These are phyloP conservation scores for Scomber colias DNA, from an alignment of 2,113 vertebrate genomes.

Conservation along the genomic window DNA sequence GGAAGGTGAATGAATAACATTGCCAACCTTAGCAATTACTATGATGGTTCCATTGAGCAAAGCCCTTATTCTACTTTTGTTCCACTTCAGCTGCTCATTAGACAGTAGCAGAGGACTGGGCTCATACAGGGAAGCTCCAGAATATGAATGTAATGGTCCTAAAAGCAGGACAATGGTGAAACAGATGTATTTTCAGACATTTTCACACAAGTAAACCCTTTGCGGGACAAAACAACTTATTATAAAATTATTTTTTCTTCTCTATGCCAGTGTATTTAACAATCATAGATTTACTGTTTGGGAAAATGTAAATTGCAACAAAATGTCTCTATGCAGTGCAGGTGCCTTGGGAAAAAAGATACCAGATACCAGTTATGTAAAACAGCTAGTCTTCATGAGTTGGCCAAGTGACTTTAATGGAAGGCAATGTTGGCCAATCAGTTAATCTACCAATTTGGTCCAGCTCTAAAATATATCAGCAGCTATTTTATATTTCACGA, in stretches of 20 bases:
- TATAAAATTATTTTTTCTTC: background rate
- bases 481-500: background rate
- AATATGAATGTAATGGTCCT: background rate
- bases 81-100: slow-evolving; percentile 73
- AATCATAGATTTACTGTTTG: too few species aligned
- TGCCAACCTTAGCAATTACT: slow-evolving; percentile 49
- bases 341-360: too few species aligned
- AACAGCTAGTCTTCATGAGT: too few species aligned
- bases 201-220: background rate
- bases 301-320: too few species aligned
- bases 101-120: slow-evolving; percentile 24
- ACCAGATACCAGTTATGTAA: too few species aligned
- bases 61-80: slow-evolving; percentile 65
- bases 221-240: slow-evolving; percentile 1
- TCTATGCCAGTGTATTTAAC: background rate
- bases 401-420: background rate
- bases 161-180: background rate
- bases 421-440: background rate
- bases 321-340: too few species aligned
- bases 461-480: background rate
- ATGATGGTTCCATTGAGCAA: slow-evolving; percentile 58
- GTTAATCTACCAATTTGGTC: too few species aligned
- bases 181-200: background rate
- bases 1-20: slow-evolving; percentile 60
- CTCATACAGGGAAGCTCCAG: slow-evolving; percentile 2